Evolutionary conservation across 2,888 invertebrate species (phyloP), one percentile per base, ranked within the genome.

Genomic region (Dromius quadrimaculatus): DNA sequence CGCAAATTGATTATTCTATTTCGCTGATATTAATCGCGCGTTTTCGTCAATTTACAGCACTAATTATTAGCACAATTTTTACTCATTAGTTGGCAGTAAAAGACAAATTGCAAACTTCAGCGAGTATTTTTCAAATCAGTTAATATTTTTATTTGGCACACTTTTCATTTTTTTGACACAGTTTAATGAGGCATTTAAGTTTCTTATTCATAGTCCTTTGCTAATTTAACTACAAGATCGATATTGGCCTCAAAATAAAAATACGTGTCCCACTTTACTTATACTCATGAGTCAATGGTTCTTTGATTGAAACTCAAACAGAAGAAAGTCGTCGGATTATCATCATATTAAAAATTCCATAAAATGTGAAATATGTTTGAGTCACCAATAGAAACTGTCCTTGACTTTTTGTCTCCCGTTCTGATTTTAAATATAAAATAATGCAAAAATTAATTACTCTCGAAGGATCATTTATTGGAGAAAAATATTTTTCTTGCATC

Each of bases 381-480:
- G 22, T 62, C 62, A 62, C 20, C 5, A 32, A 38, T 50, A 38
- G 20, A 32, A 20, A 11, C 17, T 22, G 43, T 2, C 62, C 62
- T 62, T 62, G 62, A 62, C 62, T 62, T 41, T 59, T 59, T 36
- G 11, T 17, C 41, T 62, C 41, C 43, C 62, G 41, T 38, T 62
- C 62, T 41, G 41, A 62, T 41, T 62, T 43, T 41, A 43, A 41
- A 54, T 6, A 11, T 4, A 28, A 9, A 41, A 41, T 15, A 15
- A 15, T 2, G 15, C 1, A 41, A 15, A n/a, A 15, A 41, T 15
- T 41, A 41, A 41, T 15, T 41, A 17, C 5, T 41, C 15, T 41
- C 15, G n/a, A n/a, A n/a, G n/a, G n/a, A n/a, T 15, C 1, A 41
- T 15, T 41, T 41, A 41, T 15, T 41, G 15, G 13, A 2, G 3